Evolutionary conservation across 2,797 vertebrate genomes (phyloP).

Genomic region (Parotocinclus haroldoi): DNA sequence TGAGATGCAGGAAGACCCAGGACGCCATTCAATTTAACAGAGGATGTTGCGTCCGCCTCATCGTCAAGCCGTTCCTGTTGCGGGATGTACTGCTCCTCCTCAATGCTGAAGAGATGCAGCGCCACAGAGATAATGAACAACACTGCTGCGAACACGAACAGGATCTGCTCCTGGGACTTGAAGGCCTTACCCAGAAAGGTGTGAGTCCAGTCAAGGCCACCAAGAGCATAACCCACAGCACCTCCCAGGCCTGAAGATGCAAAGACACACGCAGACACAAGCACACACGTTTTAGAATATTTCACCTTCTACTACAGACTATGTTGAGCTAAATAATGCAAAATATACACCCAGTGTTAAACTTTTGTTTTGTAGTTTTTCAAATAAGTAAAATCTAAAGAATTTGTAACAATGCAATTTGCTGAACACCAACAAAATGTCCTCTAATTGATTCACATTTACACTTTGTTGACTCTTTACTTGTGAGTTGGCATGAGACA

Average conservation of each 20-base stretch:
- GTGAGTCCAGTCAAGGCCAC: slow-evolving; percentile 94
- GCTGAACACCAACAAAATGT: too few species aligned
- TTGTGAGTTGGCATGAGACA: too few species aligned
- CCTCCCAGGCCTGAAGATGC: slow-evolving; percentile 83
- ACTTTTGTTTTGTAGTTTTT: too few species aligned
- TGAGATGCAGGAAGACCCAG: slow-evolving; percentile 55
- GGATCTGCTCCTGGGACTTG: slow-evolving; percentile 93
- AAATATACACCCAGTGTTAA: too few species aligned
- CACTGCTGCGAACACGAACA: slow-evolving; percentile 91
- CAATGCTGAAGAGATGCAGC: slow-evolving; percentile 91
- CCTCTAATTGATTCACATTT: too few species aligned
- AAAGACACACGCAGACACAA: background rate
- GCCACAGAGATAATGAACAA: slow-evolving; percentile 83
- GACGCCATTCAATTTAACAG: slow-evolving; percentile 62
- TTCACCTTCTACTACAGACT: too few species aligned
- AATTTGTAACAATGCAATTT: too few species aligned
- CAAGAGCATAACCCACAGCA: slow-evolving; percentile 91
- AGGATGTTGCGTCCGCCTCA: slow-evolving; percentile 58
- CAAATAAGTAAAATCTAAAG: too few species aligned
- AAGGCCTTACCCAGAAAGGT: slow-evolving; percentile 85
- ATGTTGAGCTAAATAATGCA: too few species aligned
- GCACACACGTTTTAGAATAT: background rate
- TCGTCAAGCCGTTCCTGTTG: slow-evolving; percentile 80
- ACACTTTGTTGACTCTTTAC: too few species aligned
- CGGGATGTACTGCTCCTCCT: slow-evolving; percentile 86